Evolutionary conservation across 2,797 vertebrate genomes (phyloP), one percentile per base, ranked within the genome.

Genomic region (Erethizon dorsatum): DNA sequence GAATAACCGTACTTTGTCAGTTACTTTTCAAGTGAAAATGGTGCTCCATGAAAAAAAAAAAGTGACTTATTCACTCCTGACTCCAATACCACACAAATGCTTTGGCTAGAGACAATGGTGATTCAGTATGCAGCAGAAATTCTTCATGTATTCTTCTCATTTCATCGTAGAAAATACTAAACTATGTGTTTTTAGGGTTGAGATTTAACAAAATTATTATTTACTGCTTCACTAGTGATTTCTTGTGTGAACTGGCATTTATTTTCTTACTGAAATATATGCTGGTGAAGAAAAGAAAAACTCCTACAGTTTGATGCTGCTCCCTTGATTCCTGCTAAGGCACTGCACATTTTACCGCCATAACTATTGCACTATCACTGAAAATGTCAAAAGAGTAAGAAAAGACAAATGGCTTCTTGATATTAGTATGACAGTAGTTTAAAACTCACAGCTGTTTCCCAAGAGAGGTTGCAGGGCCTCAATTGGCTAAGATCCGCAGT

Each of bases 1-100:
- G 78, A 97, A 80, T 94, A 96, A 92, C 78, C 54, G 61, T 47
- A 73, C 61, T 89, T 97, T 97, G 90, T 83, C 88, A 80, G 77
- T 83, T 94, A 54, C 84, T 82, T 91, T 97, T 97, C 92, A 94
- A 82, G 63, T 93, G 59, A 91, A 93, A 96, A 71, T 89, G 45
- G 56, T 85, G 26, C 93, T 93, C 18, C 31, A 67, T 45, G 73
- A 59, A 78, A 75, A 91, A 96, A 78, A 67, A 77, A 52, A 73
- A 56, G n/a, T 37, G 78, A 41, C 13, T 31, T 78, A 71, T 88
- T 97, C 50, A 15, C 73, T 96, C 28, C n/a, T 83, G 37, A 88
- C 69, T 82, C 79, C 82, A 54, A 5, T 41, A 79, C 83, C n/a
- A 54, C 13, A 56, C 28, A 82, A 54, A 28, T 37, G 57, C 41